Evolutionary conservation across 2,113 vertebrate genomes (phyloP).

Genomic region (Rattus norvegicus): GRCr8 NC_086028.1:35958001-35958500

Average conservation of each 20-base stretch:
- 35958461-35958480: neutral
- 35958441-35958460: neutral
- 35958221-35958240: neutral
- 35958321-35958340: neutral
- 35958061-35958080: neutral
- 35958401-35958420: neutral
- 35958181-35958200: neutral
- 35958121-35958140: constrained; percentile 6
- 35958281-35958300: neutral
- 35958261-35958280: neutral
- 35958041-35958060: neutral
- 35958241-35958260: neutral
- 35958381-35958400: neutral
- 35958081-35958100: neutral
- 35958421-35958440: neutral
- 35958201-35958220: neutral
- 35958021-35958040: neutral
- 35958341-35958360: neutral
- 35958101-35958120: constrained; percentile 19
- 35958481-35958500: neutral
- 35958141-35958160: constrained; percentile 29
- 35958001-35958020: neutral
- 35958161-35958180: constrained; percentile 35
- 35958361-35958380: too few species aligned
- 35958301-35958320: neutral